Percentiles rank a stretch among this genome's conserved stretches.
These are phyloP conservation scores for Baccha elongata DNA, from an alignment of 2,888 invertebrate genomes.

Conservation along the genomic window DNA sequence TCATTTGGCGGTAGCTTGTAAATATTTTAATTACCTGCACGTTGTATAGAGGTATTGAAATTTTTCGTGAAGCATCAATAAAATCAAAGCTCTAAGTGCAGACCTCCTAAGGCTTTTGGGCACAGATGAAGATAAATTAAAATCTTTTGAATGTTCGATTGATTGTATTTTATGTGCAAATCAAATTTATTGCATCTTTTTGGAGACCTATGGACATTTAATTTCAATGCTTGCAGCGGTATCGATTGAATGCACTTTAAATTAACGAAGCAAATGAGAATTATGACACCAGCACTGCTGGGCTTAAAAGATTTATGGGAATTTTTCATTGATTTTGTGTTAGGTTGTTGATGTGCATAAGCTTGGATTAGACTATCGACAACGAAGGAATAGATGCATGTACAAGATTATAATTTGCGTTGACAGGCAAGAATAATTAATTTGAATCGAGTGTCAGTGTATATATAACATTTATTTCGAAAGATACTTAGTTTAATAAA, in stretches of 20 bases:
- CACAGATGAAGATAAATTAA: slow-evolving; percentile 35
- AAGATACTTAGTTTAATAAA: too few species aligned
- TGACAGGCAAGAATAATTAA: too few species aligned
- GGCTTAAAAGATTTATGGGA: neutral
- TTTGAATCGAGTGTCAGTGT: too few species aligned
- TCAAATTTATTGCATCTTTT: slow-evolving; percentile 40
- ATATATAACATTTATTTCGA: too few species aligned
- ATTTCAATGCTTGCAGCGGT: slow-evolving; percentile 12
- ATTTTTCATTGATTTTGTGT: neutral
- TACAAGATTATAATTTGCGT: too few species aligned
- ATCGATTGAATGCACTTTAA: slow-evolving; percentile 23
- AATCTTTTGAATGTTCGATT: slow-evolving; percentile 53
- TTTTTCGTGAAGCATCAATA: slow-evolving; percentile 6
- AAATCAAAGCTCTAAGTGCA: neutral
- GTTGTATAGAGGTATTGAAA: slow-evolving; percentile 5
- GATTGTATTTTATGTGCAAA: slow-evolving; percentile 32
- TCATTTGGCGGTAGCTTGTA: slow-evolving; percentile 37
- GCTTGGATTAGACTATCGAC: neutral
- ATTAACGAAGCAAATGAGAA: slow-evolving; percentile 34
- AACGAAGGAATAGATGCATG: neutral
- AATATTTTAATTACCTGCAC: slow-evolving; percentile 60
- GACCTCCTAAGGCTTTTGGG: slow-evolving; percentile 37
- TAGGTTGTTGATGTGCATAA: neutral
- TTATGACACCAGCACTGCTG: slow-evolving; percentile 31
- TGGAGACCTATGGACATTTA: neutral